Conservation (phyloP, 2,888 invertebrate genomes). For the Polymixis lichenea region DNA sequence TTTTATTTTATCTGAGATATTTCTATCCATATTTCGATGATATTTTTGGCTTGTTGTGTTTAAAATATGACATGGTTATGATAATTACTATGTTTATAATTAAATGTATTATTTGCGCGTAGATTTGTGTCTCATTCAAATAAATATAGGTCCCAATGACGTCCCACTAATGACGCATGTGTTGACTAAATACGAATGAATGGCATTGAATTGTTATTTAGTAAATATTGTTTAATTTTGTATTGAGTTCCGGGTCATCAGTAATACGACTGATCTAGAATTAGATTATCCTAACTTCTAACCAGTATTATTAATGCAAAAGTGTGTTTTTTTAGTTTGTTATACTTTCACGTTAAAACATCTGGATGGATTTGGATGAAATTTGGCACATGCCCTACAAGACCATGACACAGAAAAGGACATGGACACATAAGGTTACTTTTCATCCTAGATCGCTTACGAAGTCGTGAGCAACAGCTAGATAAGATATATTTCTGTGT, state of each 20-base stretch:
- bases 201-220: constrained; percentile 51
- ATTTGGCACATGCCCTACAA: no score
- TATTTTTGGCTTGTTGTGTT: constrained; percentile 36
- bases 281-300: constrained; percentile 8
- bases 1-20: constrained; percentile 36
- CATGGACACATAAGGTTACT: no score
- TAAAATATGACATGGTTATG: constrained; percentile 23
- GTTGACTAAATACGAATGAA: constrained; percentile 41
- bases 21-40: constrained; percentile 29
- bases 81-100: constrained; percentile 29
- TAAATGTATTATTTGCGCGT: constrained; percentile 29
- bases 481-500: no score
- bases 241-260: constrained; percentile 24
- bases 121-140: constrained; percentile 44
- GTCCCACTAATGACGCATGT: constrained; percentile 56
- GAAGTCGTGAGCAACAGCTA: no score
- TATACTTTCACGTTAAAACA: no score
- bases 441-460: no score
- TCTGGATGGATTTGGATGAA: no score
- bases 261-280: constrained; percentile 25
- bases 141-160: constrained; percentile 48
- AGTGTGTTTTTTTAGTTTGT: no score
- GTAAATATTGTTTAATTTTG: constrained; percentile 57
- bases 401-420: no score
- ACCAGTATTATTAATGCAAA: no score